These are phyloP conservation scores for Caenorhabditis auriculariae DNA, from an alignment of 2,888 invertebrate species.

Conservation along the genomic window DNA sequence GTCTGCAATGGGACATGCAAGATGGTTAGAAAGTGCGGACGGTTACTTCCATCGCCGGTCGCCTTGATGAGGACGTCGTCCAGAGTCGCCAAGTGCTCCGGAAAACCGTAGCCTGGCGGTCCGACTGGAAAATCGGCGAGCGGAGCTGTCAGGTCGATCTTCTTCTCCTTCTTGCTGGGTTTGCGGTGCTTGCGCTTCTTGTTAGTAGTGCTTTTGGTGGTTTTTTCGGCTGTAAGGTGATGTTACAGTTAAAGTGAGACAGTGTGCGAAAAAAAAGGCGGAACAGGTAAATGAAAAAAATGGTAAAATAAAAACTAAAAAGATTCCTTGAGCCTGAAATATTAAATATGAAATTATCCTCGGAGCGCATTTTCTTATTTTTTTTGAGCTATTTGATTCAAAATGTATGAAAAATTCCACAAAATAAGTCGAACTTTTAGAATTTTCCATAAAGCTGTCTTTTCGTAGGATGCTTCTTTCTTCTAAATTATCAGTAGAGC, in stretches of 20 bases:
- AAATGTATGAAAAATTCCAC: no score
- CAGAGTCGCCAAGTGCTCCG: constrained; percentile 44
- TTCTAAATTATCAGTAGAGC: no score
- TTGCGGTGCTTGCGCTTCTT: constrained; percentile 9
- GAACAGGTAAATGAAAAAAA: no score
- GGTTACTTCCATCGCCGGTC: constrained; percentile 54
- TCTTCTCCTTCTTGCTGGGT: constrained; percentile 11
- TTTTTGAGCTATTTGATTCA: no score
- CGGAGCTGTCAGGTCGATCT: constrained; percentile 1
- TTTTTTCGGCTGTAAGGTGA: constrained; percentile 10
- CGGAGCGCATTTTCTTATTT: no score
- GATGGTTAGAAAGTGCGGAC: background rate
- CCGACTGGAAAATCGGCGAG: constrained; percentile 52
- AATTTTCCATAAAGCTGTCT: no score
- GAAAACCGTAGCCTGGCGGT: constrained; percentile 53
- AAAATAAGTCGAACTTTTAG: no score
- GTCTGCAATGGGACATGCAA: constrained; percentile 18
- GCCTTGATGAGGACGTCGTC: constrained; percentile 54
- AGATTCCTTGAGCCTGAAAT: no score
- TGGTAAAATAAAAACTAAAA: no score
- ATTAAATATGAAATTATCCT: no score
- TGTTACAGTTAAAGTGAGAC: background rate
- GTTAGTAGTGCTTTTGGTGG: constrained; percentile 11
- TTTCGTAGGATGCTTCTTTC: no score
- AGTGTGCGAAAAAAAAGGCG: background rate